These are phyloP conservation scores for Ia io DNA, from an alignment of 2,113 vertebrate genomes.

Conservation along the genomic window DNA sequence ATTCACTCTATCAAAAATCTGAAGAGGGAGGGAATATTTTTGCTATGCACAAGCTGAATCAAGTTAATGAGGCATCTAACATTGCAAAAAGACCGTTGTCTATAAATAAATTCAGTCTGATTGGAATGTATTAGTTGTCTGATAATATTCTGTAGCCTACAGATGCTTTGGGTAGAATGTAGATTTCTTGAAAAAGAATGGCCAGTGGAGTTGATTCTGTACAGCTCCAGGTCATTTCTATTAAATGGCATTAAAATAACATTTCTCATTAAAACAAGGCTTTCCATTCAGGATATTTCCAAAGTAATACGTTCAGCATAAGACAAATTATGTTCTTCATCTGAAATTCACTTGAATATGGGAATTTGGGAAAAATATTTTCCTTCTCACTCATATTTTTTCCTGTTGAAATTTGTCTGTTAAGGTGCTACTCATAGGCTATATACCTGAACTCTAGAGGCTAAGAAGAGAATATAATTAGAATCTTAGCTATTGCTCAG, in stretches of 20 bases:
- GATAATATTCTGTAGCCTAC: conserved; percentile 88
- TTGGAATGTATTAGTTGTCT: conserved; percentile 90
- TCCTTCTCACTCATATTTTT: neutral
- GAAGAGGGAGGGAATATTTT: conserved; percentile 89
- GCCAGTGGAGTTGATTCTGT: conserved; percentile 80
- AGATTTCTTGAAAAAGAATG: conserved; percentile 84
- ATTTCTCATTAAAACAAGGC: conserved; percentile 75
- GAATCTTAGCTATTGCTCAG: neutral
- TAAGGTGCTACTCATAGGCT: neutral
- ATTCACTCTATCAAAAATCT: conserved; percentile 88
- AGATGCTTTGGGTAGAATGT: conserved; percentile 86
- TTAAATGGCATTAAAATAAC: conserved; percentile 75
- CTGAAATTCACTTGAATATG: conserved; percentile 20
- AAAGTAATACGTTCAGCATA: conserved; percentile 43
- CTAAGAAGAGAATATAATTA: neutral
- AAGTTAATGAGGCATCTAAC: conserved; percentile 90
- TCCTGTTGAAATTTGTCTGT: neutral
- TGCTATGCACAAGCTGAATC: conserved; percentile 89
- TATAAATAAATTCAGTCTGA: conserved; percentile 90
- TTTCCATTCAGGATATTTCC: conserved; percentile 39
- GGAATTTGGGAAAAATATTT: conserved; percentile 5
- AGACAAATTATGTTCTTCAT: conserved; percentile 28
- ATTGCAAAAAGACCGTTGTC: conserved; percentile 87
- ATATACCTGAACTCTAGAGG: neutral
- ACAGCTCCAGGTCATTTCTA: conserved; percentile 78